These are phyloP conservation scores for Nycteola revayana DNA, from an alignment of 2,888 invertebrate genomes.

Conservation along the genomic window DNA sequence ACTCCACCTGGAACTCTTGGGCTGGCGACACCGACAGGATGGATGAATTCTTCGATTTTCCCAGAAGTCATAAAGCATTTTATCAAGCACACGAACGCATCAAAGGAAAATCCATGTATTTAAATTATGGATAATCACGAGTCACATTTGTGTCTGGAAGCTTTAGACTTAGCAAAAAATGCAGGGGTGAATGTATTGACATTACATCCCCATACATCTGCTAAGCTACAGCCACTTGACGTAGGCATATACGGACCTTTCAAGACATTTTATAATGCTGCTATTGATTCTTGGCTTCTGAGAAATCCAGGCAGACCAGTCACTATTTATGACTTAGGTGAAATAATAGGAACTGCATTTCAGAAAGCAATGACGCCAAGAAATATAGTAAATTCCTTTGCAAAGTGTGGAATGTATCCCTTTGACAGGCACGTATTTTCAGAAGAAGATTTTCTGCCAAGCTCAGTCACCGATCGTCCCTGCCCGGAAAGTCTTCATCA, in stretches of 20 bases:
- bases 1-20: conserved; percentile 7
- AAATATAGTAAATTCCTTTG: background rate
- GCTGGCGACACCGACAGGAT: conserved; percentile 1
- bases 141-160: conserved; percentile 9
- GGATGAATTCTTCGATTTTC: conserved; percentile 7
- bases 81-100: conserved; percentile 11
- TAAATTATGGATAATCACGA: conserved; percentile 28
- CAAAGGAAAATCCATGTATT: conserved; percentile 17
- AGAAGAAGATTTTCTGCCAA: background rate
- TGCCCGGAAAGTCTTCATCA: conserved; percentile 1
- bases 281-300: conserved; percentile 17
- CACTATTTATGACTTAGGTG: conserved; percentile 19
- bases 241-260: conserved; percentile 50
- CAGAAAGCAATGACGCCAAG: background rate
- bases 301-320: conserved; percentile 9
- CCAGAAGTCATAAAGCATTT: conserved; percentile 27
- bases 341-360: background rate
- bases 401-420: background rate
- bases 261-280: conserved; percentile 27
- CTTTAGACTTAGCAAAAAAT: conserved; percentile 6
- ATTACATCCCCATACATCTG: conserved; percentile 26
- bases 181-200: conserved; percentile 4
- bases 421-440: background rate
- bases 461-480: background rate
- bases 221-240: conserved; percentile 58